Evolutionary conservation across 2,888 invertebrate species (phyloP).

Genomic region (Agrilus mali): DNA sequence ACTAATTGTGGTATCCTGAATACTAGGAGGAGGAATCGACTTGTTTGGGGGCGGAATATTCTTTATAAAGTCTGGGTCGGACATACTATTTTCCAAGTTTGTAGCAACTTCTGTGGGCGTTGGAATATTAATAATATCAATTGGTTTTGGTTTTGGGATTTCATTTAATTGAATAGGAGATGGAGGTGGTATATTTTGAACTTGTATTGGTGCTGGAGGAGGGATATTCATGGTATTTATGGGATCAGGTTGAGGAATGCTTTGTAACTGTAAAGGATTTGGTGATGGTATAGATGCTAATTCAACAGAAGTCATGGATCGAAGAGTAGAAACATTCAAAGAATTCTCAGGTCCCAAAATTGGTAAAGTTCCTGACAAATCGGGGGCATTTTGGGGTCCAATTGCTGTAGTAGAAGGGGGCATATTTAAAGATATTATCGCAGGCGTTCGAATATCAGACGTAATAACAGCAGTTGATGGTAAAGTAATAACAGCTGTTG

Average conservation of each 20-base stretch:
- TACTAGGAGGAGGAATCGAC: slow-evolving; percentile 31
- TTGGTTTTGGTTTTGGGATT: slow-evolving; percentile 47
- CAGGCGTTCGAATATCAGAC: slow-evolving; percentile 26
- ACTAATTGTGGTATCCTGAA: slow-evolving; percentile 20
- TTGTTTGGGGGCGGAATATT: slow-evolving; percentile 35
- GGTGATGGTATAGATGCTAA: slow-evolving; percentile 33
- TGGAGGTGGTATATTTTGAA: slow-evolving; percentile 49
- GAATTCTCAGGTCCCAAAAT: slow-evolving; percentile 15
- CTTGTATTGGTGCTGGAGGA: slow-evolving; percentile 34
- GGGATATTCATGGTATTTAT: slow-evolving; percentile 39
- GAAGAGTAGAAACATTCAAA: slow-evolving; percentile 25
- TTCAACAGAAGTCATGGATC: slow-evolving; percentile 14
- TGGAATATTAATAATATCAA: slow-evolving; percentile 45
- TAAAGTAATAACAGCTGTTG: slow-evolving; percentile 15
- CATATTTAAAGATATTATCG: slow-evolving; percentile 10
- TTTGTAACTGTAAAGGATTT: slow-evolving; percentile 34
- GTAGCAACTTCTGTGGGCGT: slow-evolving; percentile 27
- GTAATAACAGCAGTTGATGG: slow-evolving; percentile 14
- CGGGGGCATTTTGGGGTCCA: slow-evolving; percentile 9
- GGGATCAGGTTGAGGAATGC: slow-evolving; percentile 40
- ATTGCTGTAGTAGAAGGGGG: slow-evolving; percentile 7
- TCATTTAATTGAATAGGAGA: slow-evolving; percentile 46
- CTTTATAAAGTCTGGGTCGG: slow-evolving; percentile 31
- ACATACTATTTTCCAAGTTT: slow-evolving; percentile 20
- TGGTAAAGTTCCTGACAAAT: slow-evolving; percentile 5